Evolutionary conservation across 2,888 invertebrate genomes (phyloP).

Genomic region (Agriopis aurantiaria): DNA sequence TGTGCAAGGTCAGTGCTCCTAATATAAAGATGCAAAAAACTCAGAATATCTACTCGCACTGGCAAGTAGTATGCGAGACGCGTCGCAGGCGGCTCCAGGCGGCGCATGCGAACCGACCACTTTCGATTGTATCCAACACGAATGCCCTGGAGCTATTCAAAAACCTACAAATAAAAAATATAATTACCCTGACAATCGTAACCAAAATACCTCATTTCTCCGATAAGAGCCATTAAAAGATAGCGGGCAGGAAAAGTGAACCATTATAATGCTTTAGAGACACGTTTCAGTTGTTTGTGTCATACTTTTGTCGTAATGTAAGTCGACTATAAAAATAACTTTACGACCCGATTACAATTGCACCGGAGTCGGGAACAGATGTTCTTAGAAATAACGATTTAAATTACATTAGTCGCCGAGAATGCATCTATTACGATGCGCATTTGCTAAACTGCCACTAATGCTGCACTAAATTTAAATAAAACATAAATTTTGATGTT

Average conservation of each 20-base stretch:
- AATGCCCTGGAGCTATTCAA: conserved; percentile 21
- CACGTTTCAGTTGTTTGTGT: conserved; percentile 44
- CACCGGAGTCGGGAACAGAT: conserved; percentile 28
- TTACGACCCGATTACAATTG: conserved; percentile 41
- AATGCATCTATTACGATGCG: not conserved
- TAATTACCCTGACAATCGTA: conserved; percentile 28
- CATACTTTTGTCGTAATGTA: conserved; percentile 39
- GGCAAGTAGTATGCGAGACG: conserved; percentile 59
- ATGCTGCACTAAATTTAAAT: too few relatives aligned
- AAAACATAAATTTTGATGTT: not conserved
- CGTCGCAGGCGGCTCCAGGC: conserved; percentile 59
- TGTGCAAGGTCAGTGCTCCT: conserved; percentile 86
- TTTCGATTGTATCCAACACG: conserved; percentile 69
- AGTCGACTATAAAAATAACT: conserved; percentile 43
- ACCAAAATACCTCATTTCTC: conserved; percentile 36
- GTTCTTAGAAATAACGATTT: conserved; percentile 26
- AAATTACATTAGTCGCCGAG: conserved; percentile 1
- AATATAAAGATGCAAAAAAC: conserved; percentile 82
- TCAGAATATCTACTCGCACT: conserved; percentile 38
- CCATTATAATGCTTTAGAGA: conserved; percentile 40
- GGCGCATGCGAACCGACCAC: conserved; percentile 72
- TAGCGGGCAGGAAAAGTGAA: conserved; percentile 43
- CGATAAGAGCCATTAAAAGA: conserved; percentile 46
- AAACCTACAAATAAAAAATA: conserved; percentile 29
- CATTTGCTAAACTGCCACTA: not conserved